Conservation (phyloP, 2,888 invertebrate genomes). For the Hyalella azteca region DNA sequence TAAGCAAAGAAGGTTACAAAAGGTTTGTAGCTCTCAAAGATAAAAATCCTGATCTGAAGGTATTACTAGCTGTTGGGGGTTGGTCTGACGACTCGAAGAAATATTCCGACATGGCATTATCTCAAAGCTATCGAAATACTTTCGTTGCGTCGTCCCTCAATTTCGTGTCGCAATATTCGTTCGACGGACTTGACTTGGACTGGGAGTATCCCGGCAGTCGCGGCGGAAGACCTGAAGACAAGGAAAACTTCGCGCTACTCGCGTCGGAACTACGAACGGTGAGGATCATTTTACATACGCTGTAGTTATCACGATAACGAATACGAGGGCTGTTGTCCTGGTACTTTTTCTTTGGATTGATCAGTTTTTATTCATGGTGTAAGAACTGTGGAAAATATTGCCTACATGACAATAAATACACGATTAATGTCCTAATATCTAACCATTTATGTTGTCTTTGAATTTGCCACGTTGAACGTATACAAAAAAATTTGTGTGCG, state of each 20-base stretch:
- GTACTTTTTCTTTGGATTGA: no score
- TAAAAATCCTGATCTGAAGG: conserved; percentile 66
- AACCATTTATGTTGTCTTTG: no score
- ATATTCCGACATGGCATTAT: conserved; percentile 63
- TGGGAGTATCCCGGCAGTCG: conserved; percentile 71
- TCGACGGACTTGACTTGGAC: conserved; percentile 78
- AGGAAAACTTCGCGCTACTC: conserved; percentile 76
- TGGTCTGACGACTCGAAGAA: conserved; percentile 66
- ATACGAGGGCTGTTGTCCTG: no score
- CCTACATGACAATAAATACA: no score
- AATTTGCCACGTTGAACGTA: no score
- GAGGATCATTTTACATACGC: no score
- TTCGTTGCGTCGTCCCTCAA: conserved; percentile 74
- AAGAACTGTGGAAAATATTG: no score
- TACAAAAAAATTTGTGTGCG: no score
- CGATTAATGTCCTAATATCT: no score
- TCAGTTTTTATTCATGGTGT: no score
- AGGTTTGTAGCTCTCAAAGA: conserved; percentile 59
- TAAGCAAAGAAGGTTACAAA: conserved; percentile 40
- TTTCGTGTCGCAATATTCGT: conserved; percentile 74
- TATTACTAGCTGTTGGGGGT: conserved; percentile 73
- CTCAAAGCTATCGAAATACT: conserved; percentile 60
- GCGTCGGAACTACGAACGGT: conserved; percentile 71
- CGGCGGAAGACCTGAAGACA: conserved; percentile 76
- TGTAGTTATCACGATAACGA: no score